phyloP scores from a whole-genome alignment of 2,113 vertebrate species.

The Lampris megalopsis region DNA sequence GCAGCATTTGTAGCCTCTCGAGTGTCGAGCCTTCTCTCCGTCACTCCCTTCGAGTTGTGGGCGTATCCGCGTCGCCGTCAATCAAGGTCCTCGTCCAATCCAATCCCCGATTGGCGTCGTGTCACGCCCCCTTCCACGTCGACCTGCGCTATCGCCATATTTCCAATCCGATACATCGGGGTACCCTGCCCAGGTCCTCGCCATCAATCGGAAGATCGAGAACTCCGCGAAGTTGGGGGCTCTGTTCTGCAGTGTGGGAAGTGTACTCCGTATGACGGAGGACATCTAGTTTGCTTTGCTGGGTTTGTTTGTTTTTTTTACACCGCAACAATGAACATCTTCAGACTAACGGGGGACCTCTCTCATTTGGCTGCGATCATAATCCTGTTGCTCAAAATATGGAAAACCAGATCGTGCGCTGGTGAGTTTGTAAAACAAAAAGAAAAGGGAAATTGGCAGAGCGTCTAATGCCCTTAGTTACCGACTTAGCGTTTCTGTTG shows the following conservation, averaged over 20 bases:
- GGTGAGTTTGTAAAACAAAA: constrained; percentile 78
- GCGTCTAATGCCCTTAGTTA: neutral
- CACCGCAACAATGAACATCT: constrained; percentile 89
- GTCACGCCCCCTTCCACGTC: constrained; percentile 80
- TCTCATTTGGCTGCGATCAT: constrained; percentile 97
- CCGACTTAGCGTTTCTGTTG: neutral
- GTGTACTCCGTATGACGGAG: neutral
- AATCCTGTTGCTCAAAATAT: constrained; percentile 97
- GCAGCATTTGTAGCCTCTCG: neutral
- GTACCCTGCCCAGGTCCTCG: neutral
- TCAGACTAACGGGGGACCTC: constrained; percentile 93
- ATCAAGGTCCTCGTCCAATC: constrained; percentile 58
- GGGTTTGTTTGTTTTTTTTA: neutral
- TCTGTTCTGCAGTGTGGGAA: too few relatives aligned
- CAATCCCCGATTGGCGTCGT: neutral
- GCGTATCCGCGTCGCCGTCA: constrained; percentile 24
- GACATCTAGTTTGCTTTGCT: neutral
- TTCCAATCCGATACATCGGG: constrained; percentile 45
- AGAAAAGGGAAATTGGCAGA: neutral
- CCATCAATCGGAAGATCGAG: too few relatives aligned
- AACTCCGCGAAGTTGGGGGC: too few relatives aligned
- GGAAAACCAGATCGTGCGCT: constrained; percentile 96
- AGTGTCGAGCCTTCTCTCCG: neutral
- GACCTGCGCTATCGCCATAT: constrained; percentile 79
- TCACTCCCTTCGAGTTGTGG: neutral